Percentiles rank a stretch among this genome's conserved stretches.
Evolutionary conservation across 1,140 invertebrate genomes (phyloP).

Genomic region (Carposina sasakii): DNA sequence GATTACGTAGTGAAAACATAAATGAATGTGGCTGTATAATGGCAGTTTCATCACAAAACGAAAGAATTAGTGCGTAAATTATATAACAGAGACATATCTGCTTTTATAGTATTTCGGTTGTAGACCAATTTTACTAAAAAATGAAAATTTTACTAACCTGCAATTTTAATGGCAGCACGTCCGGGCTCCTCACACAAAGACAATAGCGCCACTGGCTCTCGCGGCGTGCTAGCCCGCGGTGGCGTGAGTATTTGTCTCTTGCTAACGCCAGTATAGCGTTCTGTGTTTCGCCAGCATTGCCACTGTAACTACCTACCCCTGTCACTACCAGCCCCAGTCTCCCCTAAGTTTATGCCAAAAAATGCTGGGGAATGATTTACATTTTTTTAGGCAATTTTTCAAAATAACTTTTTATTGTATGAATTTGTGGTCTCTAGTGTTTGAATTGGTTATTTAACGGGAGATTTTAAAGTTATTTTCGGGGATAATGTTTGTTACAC

Average conservation of each 20-base stretch:
- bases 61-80: constrained; percentile 4
- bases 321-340: constrained; percentile 18
- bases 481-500: too few relatives aligned
- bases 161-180: constrained; percentile 10
- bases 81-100: constrained; percentile 10
- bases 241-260: constrained; percentile 18
- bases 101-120: constrained; percentile 11
- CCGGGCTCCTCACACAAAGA: constrained; percentile 11
- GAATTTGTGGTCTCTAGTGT: too few relatives aligned
- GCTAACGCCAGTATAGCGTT: constrained; percentile 15
- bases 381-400: too few relatives aligned
- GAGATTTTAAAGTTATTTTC: too few relatives aligned
- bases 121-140: constrained; percentile 14
- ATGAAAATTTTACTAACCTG: constrained; percentile 14
- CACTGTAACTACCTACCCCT: constrained; percentile 17
- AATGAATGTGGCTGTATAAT: constrained; percentile 17
- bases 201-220: constrained; percentile 8
- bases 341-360: too few relatives aligned
- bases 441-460: too few relatives aligned
- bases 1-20: constrained; percentile 6
- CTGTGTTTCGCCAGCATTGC: constrained; percentile 10
- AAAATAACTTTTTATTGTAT: too few relatives aligned
- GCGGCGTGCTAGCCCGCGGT: constrained; percentile 4
- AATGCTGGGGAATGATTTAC: too few relatives aligned
- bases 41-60: constrained; percentile 4